Percentiles rank a stretch among this genome's conserved stretches.
These are phyloP conservation scores for Chauna torquata DNA, from an alignment of 2,113 vertebrate species.

Conservation along the genomic window DNA sequence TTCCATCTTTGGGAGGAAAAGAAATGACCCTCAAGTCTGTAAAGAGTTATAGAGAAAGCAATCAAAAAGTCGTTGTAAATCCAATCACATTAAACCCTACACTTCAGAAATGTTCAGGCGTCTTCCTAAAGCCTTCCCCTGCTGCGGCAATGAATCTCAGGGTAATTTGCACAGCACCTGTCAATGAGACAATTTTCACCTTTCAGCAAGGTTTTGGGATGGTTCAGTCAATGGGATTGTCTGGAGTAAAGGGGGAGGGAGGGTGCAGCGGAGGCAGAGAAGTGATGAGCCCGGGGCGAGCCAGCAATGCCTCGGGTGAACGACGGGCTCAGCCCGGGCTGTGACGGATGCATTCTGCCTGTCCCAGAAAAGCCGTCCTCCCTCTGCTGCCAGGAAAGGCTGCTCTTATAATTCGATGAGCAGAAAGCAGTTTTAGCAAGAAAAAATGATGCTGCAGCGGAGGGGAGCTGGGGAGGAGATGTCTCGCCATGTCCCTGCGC, in stretches of 20 bases:
- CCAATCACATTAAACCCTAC: neutral
- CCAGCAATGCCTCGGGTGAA: rapidly evolving
- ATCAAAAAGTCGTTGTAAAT: neutral
- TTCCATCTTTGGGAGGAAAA: neutral
- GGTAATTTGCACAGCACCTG: neutral
- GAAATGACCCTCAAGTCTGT: neutral
- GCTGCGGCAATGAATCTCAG: neutral
- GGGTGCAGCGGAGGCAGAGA: rapidly evolving
- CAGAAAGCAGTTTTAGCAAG: neutral
- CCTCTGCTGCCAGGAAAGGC: neutral
- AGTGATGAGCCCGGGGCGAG: neutral
- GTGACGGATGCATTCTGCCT: neutral
- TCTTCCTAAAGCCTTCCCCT: neutral
- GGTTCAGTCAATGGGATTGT: neutral
- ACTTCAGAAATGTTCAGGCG: neutral
- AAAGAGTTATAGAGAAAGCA: neutral
- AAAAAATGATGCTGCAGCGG: neutral
- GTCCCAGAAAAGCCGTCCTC: neutral
- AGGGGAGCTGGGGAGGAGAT: neutral
- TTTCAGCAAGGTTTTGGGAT: neutral
- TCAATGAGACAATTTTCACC: neutral
- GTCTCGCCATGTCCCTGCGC: rapidly evolving
- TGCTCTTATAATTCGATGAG: neutral
- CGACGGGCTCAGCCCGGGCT: neutral
- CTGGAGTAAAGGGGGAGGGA: neutral